phyloP scores from a whole-genome alignment of 2,113 vertebrate genomes.

The Solenodon paradoxus region DNA sequence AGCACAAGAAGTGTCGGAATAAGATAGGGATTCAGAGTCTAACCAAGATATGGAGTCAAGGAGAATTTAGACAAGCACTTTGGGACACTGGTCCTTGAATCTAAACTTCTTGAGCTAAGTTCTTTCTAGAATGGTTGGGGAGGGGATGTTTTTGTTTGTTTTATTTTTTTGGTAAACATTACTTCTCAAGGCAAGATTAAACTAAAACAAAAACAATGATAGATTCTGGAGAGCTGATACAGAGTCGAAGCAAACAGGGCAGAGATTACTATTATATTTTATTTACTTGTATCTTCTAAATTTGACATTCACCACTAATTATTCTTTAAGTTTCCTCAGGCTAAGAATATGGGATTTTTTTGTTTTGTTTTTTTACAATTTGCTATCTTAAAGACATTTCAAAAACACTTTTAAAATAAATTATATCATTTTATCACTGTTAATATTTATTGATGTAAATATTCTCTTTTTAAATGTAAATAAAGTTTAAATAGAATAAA shows the following conservation, averaged over 20 bases:
- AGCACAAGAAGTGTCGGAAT: background rate
- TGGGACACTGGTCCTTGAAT: background rate
- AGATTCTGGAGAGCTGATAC: background rate
- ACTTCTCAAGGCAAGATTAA: background rate
- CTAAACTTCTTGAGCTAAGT: background rate
- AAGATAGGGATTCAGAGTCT: background rate
- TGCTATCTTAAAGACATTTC: background rate
- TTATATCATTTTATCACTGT: background rate
- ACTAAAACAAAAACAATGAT: background rate
- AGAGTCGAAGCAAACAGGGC: background rate
- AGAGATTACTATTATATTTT: background rate
- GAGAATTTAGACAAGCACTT: background rate
- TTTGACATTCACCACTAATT: background rate
- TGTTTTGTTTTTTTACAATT: no score
- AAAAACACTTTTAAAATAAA: background rate
- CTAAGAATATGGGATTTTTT: background rate
- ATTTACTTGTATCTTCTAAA: background rate
- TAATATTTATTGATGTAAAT: background rate
- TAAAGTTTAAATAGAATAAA: background rate
- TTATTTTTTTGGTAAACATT: background rate
- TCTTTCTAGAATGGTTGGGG: background rate
- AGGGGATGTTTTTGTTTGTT: no score
- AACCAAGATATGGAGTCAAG: background rate
- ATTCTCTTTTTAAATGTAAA: background rate
- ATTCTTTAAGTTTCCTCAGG: background rate